phyloP scores from a whole-genome alignment of 2,113 vertebrate genomes.

The Pelmatolapia mariae region DNA sequence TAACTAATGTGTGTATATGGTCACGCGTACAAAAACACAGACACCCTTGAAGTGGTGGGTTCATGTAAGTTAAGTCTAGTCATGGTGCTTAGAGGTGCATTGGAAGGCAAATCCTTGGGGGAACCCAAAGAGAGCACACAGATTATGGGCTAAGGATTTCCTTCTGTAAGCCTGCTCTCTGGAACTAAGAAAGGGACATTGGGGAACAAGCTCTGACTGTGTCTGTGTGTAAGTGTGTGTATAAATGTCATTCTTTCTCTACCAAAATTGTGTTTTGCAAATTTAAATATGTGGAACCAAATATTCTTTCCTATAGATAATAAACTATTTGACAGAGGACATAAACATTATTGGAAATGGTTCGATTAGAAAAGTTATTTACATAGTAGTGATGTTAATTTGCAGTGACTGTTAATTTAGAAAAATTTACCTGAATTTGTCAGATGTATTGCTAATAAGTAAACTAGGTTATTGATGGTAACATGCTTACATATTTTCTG shows the following conservation, averaged over 20 bases:
- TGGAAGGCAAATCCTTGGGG: constrained; percentile 28
- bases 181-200: constrained; percentile 35
- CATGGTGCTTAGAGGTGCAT: constrained; percentile 17
- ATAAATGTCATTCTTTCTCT: neutral
- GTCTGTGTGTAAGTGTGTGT: neutral
- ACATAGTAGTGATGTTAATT: neutral
- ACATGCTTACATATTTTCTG: neutral
- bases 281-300: neutral
- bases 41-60: constrained; percentile 3
- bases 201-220: neutral
- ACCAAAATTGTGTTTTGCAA: neutral
- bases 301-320: neutral
- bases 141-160: constrained; percentile 55
- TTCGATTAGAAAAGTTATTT: neutral
- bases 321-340: neutral
- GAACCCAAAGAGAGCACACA: constrained; percentile 27
- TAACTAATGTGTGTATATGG: neutral
- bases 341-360: neutral
- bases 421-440: neutral
- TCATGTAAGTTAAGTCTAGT: constrained; percentile 34
- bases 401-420: neutral
- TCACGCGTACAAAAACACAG: neutral
- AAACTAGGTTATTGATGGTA: neutral
- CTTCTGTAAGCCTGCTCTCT: constrained; percentile 36
- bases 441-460: neutral